Evolutionary conservation across 1,140 invertebrate genomes (phyloP).

Genomic region (Pseudoatta argentina): DNA sequence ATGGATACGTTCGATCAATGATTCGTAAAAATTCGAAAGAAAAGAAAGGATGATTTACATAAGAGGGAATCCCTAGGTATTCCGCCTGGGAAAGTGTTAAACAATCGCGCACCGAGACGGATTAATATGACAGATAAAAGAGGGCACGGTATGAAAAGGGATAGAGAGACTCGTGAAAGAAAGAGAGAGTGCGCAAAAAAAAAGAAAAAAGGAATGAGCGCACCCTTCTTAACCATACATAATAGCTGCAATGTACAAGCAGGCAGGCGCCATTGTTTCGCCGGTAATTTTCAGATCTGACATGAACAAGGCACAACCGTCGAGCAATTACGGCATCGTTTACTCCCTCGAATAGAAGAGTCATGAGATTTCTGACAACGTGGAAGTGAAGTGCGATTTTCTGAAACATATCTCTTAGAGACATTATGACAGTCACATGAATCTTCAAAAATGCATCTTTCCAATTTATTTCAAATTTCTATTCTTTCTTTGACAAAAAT

Average conservation of each 20-base stretch:
- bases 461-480: neutral
- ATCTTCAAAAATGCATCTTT: neutral
- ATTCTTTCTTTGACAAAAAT: neutral
- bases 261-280: conserved; percentile 64
- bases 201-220: neutral
- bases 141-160: neutral
- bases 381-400: conserved; percentile 11
- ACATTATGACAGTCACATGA: neutral
- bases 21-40: conserved; percentile 45
- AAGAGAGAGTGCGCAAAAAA: neutral
- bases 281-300: conserved; percentile 54
- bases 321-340: conserved; percentile 62
- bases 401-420: neutral
- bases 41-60: conserved; percentile 26
- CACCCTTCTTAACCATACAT: conserved; percentile 75
- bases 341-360: conserved; percentile 56
- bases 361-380: conserved; percentile 32
- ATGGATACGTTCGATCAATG: neutral
- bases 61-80: neutral
- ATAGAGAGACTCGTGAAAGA: neutral
- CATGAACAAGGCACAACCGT: conserved; percentile 52
- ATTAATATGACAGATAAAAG: conserved; percentile 39
- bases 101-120: conserved; percentile 32
- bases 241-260: conserved; percentile 70
- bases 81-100: conserved; percentile 7